These are phyloP conservation scores for Leptinotarsa lineolata DNA, from an alignment of 1,140 invertebrate genomes.

Conservation along the genomic window DNA sequence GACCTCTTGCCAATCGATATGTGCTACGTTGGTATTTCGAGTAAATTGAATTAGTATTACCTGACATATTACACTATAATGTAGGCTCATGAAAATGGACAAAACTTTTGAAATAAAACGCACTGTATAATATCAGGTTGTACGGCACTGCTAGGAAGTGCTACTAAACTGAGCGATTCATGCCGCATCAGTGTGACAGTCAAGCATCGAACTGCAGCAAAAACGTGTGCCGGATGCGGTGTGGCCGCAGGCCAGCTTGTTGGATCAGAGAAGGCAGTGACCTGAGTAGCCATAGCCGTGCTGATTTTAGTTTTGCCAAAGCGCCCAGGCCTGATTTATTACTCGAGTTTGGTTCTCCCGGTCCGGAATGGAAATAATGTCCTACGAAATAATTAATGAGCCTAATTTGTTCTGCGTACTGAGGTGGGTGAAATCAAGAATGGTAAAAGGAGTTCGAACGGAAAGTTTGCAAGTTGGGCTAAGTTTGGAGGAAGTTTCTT, in stretches of 20 bases:
- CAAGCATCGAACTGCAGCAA: slow-evolving; percentile 2
- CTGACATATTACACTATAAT: no score
- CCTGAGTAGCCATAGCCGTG: neutral
- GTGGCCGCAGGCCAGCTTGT: slow-evolving; percentile 3
- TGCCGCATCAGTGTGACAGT: neutral
- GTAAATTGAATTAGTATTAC: no score
- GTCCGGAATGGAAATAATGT: neutral
- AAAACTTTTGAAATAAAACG: no score
- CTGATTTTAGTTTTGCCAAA: neutral
- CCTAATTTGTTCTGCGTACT: neutral
- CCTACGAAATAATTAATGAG: neutral
- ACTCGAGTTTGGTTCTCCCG: neutral
- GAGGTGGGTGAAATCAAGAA: slow-evolving; percentile 4
- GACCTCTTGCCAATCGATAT: no score
- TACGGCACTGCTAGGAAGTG: neutral
- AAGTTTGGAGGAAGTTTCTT: neutral
- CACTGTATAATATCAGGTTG: neutral
- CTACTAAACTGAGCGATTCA: neutral
- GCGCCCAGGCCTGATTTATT: neutral
- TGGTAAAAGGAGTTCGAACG: neutral
- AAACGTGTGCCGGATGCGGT: neutral
- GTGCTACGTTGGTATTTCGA: no score
- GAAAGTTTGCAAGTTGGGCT: neutral
- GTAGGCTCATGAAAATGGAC: no score
- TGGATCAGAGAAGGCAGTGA: neutral